A percentile compares a stretch with the other conserved stretches of the same genome.
These are phyloP conservation scores for Oscheius myriophilus DNA, from an alignment of 2,888 invertebrate species.

Conservation along the genomic window DNA sequence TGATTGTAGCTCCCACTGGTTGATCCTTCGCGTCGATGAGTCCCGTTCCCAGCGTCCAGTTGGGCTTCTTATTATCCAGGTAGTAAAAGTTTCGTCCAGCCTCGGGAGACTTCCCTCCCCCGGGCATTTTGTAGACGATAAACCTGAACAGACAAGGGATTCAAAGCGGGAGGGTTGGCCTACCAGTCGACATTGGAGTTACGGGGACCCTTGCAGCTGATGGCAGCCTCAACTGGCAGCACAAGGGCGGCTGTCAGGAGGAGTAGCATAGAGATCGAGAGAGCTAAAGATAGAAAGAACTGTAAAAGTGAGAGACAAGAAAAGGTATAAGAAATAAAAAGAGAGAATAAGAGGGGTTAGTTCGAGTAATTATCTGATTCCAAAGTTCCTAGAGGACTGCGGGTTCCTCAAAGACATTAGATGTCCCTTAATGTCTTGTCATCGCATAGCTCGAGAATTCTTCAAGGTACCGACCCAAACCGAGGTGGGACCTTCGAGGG, in stretches of 20 bases:
- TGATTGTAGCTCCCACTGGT: constrained; percentile 52
- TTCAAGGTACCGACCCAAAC: too few relatives aligned
- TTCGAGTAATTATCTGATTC: neutral
- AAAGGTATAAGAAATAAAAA: neutral
- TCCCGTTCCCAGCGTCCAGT: constrained; percentile 26
- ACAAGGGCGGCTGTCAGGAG: neutral
- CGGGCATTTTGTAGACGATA: constrained; percentile 59
- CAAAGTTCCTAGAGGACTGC: too few relatives aligned
- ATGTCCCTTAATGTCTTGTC: too few relatives aligned
- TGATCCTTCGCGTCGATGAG: constrained; percentile 39
- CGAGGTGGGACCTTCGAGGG: too few relatives aligned
- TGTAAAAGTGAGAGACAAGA: neutral
- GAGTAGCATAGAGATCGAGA: neutral
- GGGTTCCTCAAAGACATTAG: too few relatives aligned
- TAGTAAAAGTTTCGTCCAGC: constrained; percentile 49
- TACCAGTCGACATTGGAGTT: constrained; percentile 23
- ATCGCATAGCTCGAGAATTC: too few relatives aligned
- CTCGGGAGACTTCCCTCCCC: constrained; percentile 28
- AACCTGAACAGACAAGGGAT: constrained; percentile 43
- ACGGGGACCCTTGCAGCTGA: constrained; percentile 23
- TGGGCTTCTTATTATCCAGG: constrained; percentile 45
- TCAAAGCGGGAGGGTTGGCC: neutral
- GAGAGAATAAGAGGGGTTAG: neutral
- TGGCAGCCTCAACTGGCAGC: neutral
- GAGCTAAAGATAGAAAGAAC: too few relatives aligned